Conservation (phyloP, 2,888 invertebrate species). For the Sipunculus nudus region DNA sequence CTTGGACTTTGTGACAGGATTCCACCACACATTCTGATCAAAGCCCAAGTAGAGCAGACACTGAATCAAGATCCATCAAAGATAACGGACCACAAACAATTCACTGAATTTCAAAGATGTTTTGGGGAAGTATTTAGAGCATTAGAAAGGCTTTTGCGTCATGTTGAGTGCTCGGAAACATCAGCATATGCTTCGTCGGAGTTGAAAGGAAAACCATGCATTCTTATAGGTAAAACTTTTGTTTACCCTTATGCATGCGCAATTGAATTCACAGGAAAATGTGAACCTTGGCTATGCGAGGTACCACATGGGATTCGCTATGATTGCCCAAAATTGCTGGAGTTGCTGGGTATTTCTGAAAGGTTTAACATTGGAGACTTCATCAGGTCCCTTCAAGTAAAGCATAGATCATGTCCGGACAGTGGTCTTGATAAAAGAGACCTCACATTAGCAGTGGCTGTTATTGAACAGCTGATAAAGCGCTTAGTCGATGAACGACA, state of each 20-base stretch:
- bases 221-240: constrained; percentile 20
- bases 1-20: constrained; percentile 20
- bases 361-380: constrained; percentile 31
- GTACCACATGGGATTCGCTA: constrained; percentile 28
- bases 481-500: constrained; percentile 17
- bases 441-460: constrained; percentile 20
- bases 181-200: no score
- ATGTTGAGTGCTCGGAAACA: no score
- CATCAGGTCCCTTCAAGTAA: constrained; percentile 9
- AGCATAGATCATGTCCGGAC: constrained; percentile 9
- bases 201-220: constrained; percentile 18
- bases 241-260: constrained; percentile 21
- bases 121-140: no score
- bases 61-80: no score
- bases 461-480: constrained; percentile 21
- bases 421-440: constrained; percentile 15
- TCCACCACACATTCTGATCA: constrained; percentile 16
- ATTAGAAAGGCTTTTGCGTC: no score
- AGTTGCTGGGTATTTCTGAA: constrained; percentile 30
- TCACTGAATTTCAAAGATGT: no score
- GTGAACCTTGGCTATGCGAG: constrained; percentile 37
- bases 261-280: constrained; percentile 19
- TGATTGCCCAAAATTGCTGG: constrained; percentile 23
- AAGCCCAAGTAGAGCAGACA: constrained; percentile 30
- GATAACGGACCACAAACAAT: no score